A percentile compares a stretch with the other conserved stretches of the same genome.
Evolutionary conservation across 2,888 invertebrate genomes (phyloP).

Genomic region (Encarsia formosa): DNA sequence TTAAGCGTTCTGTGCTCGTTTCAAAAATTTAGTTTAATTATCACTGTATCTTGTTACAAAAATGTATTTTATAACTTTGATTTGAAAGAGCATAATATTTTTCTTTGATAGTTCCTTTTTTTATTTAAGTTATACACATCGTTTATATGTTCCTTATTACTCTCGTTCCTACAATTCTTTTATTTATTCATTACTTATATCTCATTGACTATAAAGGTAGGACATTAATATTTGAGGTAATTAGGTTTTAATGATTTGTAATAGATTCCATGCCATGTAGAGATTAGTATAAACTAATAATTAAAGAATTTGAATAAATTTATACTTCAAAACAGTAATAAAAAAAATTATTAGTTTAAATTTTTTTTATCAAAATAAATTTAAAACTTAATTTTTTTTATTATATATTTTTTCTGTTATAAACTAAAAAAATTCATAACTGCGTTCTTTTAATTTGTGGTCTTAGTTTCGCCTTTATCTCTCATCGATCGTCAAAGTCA

Average conservation of each 20-base stretch:
- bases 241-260: neutral
- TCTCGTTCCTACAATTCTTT: slow-evolving; percentile 47
- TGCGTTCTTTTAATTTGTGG: no score
- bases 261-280: neutral
- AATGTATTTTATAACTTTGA: slow-evolving; percentile 4
- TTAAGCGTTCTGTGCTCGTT: slow-evolving; percentile 3
- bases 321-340: neutral
- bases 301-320: neutral
- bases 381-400: no score
- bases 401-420: no score
- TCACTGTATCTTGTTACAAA: neutral
- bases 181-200: slow-evolving; percentile 19
- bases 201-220: slow-evolving; percentile 4
- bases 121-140: slow-evolving; percentile 35
- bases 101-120: slow-evolving; percentile 43
- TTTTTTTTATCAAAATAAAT: no score
- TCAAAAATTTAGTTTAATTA: slow-evolving; percentile 1
- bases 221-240: slow-evolving; percentile 17
- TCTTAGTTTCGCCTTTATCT: no score
- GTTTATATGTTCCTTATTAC: slow-evolving; percentile 44
- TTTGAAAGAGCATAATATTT: slow-evolving; percentile 11
- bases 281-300: neutral
- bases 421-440: no score
- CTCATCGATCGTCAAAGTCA: no score
- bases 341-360: no score